Base-by-base conservation (phyloP, 2,113 vertebrate genomes). In the Abramis brama region DNA sequence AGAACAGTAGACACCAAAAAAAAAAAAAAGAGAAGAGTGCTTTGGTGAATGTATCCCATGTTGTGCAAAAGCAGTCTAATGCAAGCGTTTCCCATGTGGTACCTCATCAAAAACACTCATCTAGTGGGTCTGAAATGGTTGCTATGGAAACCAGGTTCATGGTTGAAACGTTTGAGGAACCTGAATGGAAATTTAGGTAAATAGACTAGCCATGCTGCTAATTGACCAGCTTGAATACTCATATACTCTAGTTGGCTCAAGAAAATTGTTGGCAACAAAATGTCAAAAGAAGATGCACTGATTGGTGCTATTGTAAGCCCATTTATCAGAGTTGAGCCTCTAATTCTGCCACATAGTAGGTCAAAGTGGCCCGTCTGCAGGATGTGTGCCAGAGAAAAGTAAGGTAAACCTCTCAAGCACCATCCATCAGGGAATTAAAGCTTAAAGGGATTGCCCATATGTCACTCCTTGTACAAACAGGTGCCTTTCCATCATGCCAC, bases 141-240 rank as follows among this genome's bases (percentile, higher is more conserved):
- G 86, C 92, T 89, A 92, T 94, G 91, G 94, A 91, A 90, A 94
- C 93, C 84, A 80, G 82, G 90, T 91, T 84, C 85, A 87, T 78
- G 88, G 88, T 86, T 88, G 87, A 83, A 90, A 75, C 64, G 87
- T 87, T 33, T 10, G 78, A 45, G 82, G 78, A 89, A 85, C 85
- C n/a, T 74, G 60, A 78, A 78, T 47, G 23, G 60, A 25, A 78
- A 79, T 79, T 19, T 55, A 6, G 50, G 43, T 21, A 55, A 77
- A 55, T 21, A 33, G 27, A 78, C 50, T 78, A 75, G n/a, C 47
- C n/a, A 6, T 17, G 36, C 19, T 62, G 36, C 59, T 80, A 23
- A 47, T 21, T 81, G 59, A 81, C 59, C 36, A 81, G 36, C 39
- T 45, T 60, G 23, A 66, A 81, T 66, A 19, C 77, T 33, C 50